phyloP scores from a whole-genome alignment of 2,113 vertebrate species.

The Hassar affinis region DNA sequence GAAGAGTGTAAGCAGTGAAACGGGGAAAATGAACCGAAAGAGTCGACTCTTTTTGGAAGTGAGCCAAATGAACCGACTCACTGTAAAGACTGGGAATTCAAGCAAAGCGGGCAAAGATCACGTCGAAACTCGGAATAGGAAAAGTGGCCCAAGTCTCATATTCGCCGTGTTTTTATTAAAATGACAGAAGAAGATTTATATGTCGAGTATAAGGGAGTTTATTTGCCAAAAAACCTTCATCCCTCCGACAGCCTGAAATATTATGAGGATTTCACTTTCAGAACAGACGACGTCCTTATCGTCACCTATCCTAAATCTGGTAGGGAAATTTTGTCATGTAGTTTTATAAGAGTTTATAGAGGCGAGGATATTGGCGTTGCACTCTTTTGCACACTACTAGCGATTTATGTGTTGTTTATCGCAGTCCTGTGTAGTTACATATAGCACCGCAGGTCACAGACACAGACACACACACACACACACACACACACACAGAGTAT shows the following conservation, averaged over 20 bases:
- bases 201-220: constrained; percentile 61
- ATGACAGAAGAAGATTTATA: constrained; percentile 69
- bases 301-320: constrained; percentile 69
- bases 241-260: constrained; percentile 58
- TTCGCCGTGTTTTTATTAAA: not conserved
- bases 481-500: no score
- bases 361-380: no score
- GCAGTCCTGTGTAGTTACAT: no score
- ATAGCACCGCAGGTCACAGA: no score
- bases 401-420: no score
- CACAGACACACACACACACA: no score
- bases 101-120: no score
- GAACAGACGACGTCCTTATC: constrained; percentile 65
- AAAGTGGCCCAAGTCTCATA: not conserved
- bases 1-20: no score
- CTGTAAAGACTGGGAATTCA: not conserved
- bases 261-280: constrained; percentile 66
- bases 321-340: constrained; percentile 31
- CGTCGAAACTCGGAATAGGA: not conserved
- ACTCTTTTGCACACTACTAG: no score
- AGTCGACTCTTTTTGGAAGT: not conserved
- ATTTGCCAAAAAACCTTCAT: constrained; percentile 39
- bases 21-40: not conserved
- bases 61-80: not conserved
- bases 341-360: not conserved